A percentile compares a stretch with the other conserved stretches of the same genome.
These are phyloP conservation scores for Uria aalge DNA, from an alignment of 2,113 vertebrate genomes.

Conservation along the genomic window DNA sequence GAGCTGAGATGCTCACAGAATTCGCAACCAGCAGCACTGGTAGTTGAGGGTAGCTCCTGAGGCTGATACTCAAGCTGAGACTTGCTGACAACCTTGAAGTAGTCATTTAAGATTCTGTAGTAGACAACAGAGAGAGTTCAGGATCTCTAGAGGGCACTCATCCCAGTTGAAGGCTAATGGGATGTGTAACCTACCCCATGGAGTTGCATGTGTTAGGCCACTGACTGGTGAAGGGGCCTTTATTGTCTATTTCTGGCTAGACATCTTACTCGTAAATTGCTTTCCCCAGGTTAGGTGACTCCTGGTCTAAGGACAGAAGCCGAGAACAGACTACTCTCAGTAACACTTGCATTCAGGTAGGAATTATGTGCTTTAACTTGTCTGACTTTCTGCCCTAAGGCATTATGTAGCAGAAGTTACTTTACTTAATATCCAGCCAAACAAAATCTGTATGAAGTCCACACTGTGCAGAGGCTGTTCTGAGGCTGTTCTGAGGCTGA, in stretches of 20 bases:
- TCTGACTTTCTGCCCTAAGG: neutral
- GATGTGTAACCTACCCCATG: neutral
- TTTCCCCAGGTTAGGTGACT: neutral
- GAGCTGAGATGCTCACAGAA: neutral
- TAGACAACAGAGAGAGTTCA: neutral
- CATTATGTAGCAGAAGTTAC: neutral
- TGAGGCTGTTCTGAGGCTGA: neutral
- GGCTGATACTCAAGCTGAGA: neutral
- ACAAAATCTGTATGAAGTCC: neutral
- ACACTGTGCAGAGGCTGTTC: neutral
- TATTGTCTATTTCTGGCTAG: neutral
- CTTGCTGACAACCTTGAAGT: neutral
- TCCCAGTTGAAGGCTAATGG: neutral
- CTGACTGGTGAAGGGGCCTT: neutral
- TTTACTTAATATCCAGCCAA: neutral
- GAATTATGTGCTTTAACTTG: neutral
- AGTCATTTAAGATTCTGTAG: neutral
- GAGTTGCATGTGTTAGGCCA: neutral
- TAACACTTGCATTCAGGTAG: neutral
- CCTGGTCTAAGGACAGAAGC: neutral
- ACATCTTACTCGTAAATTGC: neutral
- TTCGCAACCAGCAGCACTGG: accelerated
- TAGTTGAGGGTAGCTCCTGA: neutral
- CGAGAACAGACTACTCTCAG: neutral
- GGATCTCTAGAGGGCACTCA: neutral